These are phyloP conservation scores for Todiramphus saurophagus DNA, from an alignment of 2,113 vertebrate species.

Conservation along the genomic window DNA sequence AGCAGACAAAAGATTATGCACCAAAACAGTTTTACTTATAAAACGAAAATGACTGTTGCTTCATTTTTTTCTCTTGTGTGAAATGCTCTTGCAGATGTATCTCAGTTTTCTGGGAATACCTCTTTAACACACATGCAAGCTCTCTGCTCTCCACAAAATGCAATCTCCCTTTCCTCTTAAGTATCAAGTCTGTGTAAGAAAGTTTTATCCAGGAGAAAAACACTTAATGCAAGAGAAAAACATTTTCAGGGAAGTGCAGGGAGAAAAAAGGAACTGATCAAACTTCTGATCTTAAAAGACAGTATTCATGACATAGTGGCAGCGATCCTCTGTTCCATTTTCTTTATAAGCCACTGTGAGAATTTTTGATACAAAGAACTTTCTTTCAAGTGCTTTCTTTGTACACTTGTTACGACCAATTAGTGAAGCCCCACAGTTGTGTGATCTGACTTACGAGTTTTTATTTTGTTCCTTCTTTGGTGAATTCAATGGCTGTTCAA, in stretches of 20 bases:
- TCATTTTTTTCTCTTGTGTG: background rate
- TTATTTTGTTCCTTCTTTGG: conserved; percentile 21
- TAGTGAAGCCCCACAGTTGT: conserved; percentile 12
- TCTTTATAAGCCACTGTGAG: conserved; percentile 27
- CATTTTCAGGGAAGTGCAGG: background rate
- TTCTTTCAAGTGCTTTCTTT: conserved; percentile 44
- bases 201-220: conserved; percentile 15
- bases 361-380: conserved; percentile 24
- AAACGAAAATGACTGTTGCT: background rate
- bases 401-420: conserved; percentile 40
- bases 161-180: background rate
- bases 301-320: conserved; percentile 34
- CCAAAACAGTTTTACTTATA: background rate
- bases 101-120: background rate
- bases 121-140: background rate
- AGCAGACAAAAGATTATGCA: background rate
- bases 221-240: background rate
- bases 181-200: background rate
- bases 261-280: conserved; percentile 10
- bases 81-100: background rate
- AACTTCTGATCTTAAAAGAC: conserved; percentile 42
- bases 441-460: conserved; percentile 18
- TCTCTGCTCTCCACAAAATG: background rate
- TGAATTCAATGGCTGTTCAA: conserved; percentile 2
- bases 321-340: conserved; percentile 34